Evolutionary conservation across 2,888 invertebrate species (phyloP).

Genomic region (Eilema depressum): DNA sequence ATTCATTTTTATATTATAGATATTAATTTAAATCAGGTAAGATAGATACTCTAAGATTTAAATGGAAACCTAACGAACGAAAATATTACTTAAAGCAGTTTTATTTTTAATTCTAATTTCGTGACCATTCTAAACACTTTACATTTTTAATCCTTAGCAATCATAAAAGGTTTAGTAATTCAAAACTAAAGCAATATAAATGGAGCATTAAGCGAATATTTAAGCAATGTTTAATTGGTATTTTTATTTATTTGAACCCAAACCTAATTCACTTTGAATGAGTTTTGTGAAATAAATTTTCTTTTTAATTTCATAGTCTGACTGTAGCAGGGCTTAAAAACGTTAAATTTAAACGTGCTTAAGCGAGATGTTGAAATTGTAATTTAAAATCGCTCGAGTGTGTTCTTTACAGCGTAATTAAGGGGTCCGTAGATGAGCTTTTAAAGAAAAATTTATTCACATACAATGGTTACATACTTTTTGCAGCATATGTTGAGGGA

Average conservation of each 20-base stretch:
- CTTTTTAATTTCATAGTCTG: slow-evolving; percentile 4
- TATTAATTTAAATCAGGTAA: no score
- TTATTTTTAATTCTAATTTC: neutral
- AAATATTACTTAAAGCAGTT: no score
- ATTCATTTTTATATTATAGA: no score
- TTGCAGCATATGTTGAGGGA: no score
- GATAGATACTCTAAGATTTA: no score
- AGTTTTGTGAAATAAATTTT: slow-evolving; percentile 4
- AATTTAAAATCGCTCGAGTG: slow-evolving; percentile 12
- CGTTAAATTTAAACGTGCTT: slow-evolving; percentile 6
- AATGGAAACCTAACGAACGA: no score
- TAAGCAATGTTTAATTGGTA: neutral
- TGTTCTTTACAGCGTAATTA: slow-evolving; percentile 18
- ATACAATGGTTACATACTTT: neutral
- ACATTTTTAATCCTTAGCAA: neutral
- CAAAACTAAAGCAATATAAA: neutral
- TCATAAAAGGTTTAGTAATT: neutral
- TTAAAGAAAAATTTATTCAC: neutral
- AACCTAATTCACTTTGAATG: neutral
- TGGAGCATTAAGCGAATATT: neutral
- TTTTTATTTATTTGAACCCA: neutral
- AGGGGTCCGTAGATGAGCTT: slow-evolving; percentile 12
- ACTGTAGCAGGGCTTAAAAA: slow-evolving; percentile 3
- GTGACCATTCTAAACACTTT: neutral
- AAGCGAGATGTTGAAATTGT: slow-evolving; percentile 10